phyloP scores from a whole-genome alignment of 2,797 vertebrate genomes.

The Erpetoichthys calabaricus region DNA sequence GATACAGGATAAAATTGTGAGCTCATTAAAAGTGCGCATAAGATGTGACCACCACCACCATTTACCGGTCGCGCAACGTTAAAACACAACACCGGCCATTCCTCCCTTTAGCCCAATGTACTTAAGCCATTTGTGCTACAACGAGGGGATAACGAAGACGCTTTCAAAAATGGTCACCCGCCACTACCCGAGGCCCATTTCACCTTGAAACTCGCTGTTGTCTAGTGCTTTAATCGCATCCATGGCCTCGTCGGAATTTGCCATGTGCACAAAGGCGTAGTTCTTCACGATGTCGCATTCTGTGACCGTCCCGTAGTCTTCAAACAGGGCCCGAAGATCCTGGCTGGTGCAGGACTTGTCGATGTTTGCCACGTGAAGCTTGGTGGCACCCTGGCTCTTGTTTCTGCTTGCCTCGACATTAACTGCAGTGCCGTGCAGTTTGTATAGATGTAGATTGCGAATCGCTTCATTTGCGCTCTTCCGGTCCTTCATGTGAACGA shows the following conservation, averaged over 20 bases:
- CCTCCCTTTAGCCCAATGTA: too few relatives aligned
- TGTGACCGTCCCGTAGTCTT: constrained; percentile 51
- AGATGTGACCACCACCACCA: too few relatives aligned
- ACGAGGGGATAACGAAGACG: too few relatives aligned
- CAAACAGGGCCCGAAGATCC: constrained; percentile 48
- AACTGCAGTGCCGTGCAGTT: constrained; percentile 50
- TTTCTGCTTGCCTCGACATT: constrained; percentile 58
- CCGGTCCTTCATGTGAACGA: constrained; percentile 63
- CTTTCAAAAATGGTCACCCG: too few relatives aligned
- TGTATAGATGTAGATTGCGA: constrained; percentile 45
- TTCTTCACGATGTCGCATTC: constrained; percentile 59
- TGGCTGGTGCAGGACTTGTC: constrained; percentile 44
- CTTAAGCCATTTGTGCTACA: too few relatives aligned
- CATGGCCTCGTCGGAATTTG: constrained; percentile 54
- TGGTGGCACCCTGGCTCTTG: constrained; percentile 51
- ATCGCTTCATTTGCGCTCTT: constrained; percentile 60
- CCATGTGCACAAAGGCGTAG: constrained; percentile 65
- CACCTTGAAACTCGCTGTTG: constrained; percentile 56
- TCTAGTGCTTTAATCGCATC: constrained; percentile 57
- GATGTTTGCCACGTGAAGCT: constrained; percentile 59
- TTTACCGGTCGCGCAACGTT: too few relatives aligned
- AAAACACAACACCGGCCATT: too few relatives aligned
- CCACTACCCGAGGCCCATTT: constrained; percentile 5
- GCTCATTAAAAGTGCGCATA: too few relatives aligned
- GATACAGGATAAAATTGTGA: too few relatives aligned